Evolutionary conservation across 1,140 invertebrate species (phyloP), one percentile per base, ranked within the genome.

Genomic region (Cyrtorhinus lividipennis): DNA sequence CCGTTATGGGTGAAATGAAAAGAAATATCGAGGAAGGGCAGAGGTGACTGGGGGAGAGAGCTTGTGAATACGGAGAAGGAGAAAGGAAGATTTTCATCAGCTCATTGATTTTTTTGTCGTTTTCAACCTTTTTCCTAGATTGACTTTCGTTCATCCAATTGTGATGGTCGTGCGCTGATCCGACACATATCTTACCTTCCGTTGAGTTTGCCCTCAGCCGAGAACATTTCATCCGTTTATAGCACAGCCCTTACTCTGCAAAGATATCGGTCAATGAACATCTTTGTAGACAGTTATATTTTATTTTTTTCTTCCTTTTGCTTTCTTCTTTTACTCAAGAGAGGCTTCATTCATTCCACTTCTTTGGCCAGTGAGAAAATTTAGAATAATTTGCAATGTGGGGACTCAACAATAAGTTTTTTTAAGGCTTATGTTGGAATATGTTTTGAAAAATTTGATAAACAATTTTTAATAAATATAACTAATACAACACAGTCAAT

Each of bases 181-280:
- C 58, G 45, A 44, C 22, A 18, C 62, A 56, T 57, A 60, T 56
- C 65, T 66, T 63, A 65, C 64, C 64, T 65, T 65, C 38, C 59
- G 44, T 44, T 59, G 27, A 18, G 64, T 27, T 27, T 62, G 13
- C 56, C 64, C 38, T 65, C 59, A 45, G 56, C 18, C 27, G 45
- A 20, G 27, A 25, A 59, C 58, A 59, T 56, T 61, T 62, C 60
- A 56, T 57, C 64, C 59, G 30, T 65, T 61, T 20, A 27, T 62
- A 61, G 18, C 24, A 59, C 61, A 62, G 45, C 53, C 65, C 57
- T 63, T 63, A 63, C 45, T 66, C 65, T 66, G 65, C 65, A 66
- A 66, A 66, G 65, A 66, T 66, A 62, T 59, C 56, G 59, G 57
- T 48, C 62, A 63, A 66, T 66, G 61, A 66, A 66, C 62, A 63